Percentiles rank a stretch among this genome's conserved stretches.
These are phyloP conservation scores for Metalampra italica DNA, from an alignment of 2,888 invertebrate genomes.

Conservation along the genomic window DNA sequence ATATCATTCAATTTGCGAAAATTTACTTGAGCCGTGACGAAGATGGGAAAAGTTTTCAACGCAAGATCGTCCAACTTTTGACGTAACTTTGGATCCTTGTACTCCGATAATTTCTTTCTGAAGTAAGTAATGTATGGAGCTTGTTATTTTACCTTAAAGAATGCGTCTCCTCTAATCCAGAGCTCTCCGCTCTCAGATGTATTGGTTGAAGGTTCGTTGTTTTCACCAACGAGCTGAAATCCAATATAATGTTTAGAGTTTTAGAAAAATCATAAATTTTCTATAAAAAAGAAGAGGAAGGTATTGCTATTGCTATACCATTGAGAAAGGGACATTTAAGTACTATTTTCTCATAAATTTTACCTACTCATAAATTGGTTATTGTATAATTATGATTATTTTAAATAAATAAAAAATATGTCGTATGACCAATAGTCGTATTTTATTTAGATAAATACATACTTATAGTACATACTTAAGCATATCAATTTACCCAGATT, in stretches of 20 bases:
- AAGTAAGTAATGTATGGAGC: neutral
- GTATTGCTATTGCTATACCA: no score
- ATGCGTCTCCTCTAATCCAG: constrained; percentile 37
- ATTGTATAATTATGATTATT: no score
- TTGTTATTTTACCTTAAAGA: constrained; percentile 35
- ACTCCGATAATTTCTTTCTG: neutral
- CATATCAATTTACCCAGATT: no score
- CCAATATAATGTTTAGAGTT: neutral
- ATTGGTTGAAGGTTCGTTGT: constrained; percentile 16
- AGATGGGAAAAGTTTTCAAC: neutral
- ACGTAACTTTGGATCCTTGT: constrained; percentile 3
- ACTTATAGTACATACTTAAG: no score
- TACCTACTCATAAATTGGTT: no score
- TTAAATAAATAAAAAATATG: no score
- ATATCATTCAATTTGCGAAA: neutral
- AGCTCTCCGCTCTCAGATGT: constrained; percentile 30
- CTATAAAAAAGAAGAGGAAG: no score
- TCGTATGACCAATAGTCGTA: no score
- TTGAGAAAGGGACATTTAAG: no score
- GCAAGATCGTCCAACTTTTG: neutral
- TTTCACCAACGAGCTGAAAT: constrained; percentile 29
- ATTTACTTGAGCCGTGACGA: neutral
- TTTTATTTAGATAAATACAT: no score
- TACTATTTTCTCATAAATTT: no score
- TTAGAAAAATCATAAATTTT: neutral